Evolutionary conservation across 2,888 invertebrate species (phyloP).

Genomic region (Geotrupes spiniger): DNA sequence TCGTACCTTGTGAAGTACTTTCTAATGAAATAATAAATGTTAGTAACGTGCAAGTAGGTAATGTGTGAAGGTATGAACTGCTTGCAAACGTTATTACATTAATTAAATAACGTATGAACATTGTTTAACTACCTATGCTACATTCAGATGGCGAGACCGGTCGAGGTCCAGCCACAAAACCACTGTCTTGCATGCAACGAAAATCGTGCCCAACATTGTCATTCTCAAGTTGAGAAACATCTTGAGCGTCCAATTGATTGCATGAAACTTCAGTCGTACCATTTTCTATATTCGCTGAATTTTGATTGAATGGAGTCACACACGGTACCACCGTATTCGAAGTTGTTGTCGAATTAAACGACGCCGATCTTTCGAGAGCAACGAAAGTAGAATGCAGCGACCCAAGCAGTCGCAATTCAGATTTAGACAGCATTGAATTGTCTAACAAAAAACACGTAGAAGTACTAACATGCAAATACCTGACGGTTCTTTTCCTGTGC

Average conservation of each 20-base stretch:
- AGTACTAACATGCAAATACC: constrained; percentile 56
- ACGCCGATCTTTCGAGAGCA: constrained; percentile 27
- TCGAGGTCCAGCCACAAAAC: constrained; percentile 30
- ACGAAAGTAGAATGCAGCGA: constrained; percentile 39
- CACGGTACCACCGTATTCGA: constrained; percentile 30
- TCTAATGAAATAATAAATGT: constrained; percentile 14
- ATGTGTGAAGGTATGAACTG: too few species aligned
- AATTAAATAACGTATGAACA: too few species aligned
- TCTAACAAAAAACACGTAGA: constrained; percentile 57
- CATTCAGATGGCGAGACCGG: constrained; percentile 31
- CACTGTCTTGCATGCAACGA: constrained; percentile 34
- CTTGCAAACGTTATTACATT: neutral
- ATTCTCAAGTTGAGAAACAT: neutral
- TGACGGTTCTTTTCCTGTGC: constrained; percentile 56
- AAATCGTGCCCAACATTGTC: constrained; percentile 3
- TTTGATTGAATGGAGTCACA: neutral
- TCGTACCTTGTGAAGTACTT: constrained; percentile 12
- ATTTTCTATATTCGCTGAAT: neutral
- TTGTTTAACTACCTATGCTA: constrained; percentile 35
- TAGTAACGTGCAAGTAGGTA: constrained; percentile 1
- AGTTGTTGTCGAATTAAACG: constrained; percentile 29
- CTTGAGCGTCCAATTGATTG: too few species aligned
- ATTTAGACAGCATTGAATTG: constrained; percentile 51
- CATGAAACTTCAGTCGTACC: too few species aligned
- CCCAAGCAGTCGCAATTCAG: constrained; percentile 54